Percentiles rank a stretch among this genome's conserved stretches.
Evolutionary conservation across 2,888 invertebrate genomes (phyloP).

Genomic region (Dicyrtoma fusca): DNA sequence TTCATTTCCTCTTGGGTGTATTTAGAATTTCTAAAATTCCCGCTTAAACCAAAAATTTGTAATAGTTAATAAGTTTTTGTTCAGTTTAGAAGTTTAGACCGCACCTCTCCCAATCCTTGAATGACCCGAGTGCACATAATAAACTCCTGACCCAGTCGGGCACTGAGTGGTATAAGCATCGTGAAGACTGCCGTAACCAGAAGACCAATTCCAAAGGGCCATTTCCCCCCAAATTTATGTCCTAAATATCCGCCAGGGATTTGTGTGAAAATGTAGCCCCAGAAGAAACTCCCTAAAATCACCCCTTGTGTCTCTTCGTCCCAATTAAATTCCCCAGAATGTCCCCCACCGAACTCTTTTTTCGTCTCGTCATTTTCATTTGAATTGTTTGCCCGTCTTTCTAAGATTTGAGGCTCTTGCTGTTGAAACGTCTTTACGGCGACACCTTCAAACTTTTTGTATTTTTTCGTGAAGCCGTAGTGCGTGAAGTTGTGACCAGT

Average conservation of each 20-base stretch:
- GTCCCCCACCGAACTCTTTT: too few species aligned
- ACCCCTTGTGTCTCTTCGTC: conserved; percentile 40
- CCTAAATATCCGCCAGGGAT: conserved; percentile 49
- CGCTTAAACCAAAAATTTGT: too few species aligned
- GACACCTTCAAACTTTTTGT: too few species aligned
- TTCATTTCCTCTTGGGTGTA: too few species aligned
- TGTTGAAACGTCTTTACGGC: too few species aligned
- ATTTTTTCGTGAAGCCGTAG: too few species aligned
- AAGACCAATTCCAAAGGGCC: conserved; percentile 44
- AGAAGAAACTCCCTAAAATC: conserved; percentile 52
- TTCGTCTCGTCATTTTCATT: background rate
- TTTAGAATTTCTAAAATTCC: too few species aligned
- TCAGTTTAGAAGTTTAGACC: too few species aligned
- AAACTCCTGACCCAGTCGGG: conserved; percentile 34
- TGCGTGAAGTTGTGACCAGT: too few species aligned
- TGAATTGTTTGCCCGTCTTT: too few species aligned
- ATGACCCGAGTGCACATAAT: conserved; percentile 46
- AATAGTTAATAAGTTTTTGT: too few species aligned
- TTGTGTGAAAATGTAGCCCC: conserved; percentile 52
- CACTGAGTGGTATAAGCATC: conserved; percentile 47
- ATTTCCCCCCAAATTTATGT: conserved; percentile 41
- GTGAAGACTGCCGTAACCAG: conserved; percentile 51
- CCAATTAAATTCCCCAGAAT: conserved; percentile 44
- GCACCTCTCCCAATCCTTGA: conserved; percentile 52
- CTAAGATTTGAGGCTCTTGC: background rate